Percentiles rank a stretch among this genome's conserved stretches.
Evolutionary conservation across 2,113 vertebrate genomes (phyloP).

Genomic region (Otus sunia): DNA sequence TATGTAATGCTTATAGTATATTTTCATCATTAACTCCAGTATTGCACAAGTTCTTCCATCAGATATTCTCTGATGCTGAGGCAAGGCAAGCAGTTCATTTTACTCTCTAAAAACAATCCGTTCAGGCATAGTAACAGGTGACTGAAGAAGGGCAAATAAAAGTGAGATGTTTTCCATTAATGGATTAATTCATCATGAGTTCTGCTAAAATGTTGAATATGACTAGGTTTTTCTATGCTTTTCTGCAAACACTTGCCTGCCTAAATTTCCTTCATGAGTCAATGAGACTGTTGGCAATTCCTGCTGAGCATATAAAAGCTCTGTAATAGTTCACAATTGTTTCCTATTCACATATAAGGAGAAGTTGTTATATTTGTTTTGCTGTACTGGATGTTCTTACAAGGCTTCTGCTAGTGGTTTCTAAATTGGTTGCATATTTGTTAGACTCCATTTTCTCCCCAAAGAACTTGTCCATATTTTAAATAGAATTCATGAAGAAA

Average conservation of each 20-base stretch:
- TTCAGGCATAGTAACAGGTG: neutral
- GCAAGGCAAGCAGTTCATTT: neutral
- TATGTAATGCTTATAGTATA: neutral
- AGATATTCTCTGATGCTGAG: neutral
- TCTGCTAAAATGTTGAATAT: neutral
- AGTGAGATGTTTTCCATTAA: neutral
- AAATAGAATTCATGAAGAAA: neutral
- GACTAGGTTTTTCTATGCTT: neutral
- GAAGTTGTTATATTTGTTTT: neutral
- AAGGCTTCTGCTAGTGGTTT: neutral
- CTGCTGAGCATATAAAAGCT: neutral
- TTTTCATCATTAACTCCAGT: neutral
- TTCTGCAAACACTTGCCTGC: neutral
- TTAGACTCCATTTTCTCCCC: neutral
- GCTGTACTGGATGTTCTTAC: neutral
- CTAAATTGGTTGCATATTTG: neutral
- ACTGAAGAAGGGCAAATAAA: neutral
- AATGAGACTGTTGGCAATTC: neutral
- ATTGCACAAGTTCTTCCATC: neutral
- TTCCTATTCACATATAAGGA: neutral
- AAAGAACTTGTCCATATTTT: neutral
- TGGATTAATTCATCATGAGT: accelerated
- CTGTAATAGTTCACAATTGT: neutral
- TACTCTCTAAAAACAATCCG: neutral
- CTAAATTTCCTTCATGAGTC: neutral